Evolutionary conservation across 2,888 invertebrate genomes (phyloP).

Genomic region (Baronia brevicornis): DNA sequence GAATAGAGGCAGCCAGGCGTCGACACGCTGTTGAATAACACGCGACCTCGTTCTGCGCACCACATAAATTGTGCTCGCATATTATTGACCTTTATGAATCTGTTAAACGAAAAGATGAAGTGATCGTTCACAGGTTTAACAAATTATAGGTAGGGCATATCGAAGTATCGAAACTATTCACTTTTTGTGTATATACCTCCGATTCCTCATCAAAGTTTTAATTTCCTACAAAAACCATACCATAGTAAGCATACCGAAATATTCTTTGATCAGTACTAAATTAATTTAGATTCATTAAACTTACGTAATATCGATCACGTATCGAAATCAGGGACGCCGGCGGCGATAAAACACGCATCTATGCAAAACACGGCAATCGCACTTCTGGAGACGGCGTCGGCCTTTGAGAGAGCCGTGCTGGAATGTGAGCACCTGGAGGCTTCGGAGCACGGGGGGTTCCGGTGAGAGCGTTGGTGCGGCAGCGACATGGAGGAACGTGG

Average conservation of each 20-base stretch:
- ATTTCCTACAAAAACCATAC: constrained; percentile 48
- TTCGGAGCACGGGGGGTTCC: constrained; percentile 65
- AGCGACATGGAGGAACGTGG: constrained; percentile 76
- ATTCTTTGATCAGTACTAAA: constrained; percentile 14
- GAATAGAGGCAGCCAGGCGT: constrained; percentile 53
- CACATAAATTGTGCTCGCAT: constrained; percentile 34
- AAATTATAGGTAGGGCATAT: too few relatives aligned
- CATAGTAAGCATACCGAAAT: constrained; percentile 40
- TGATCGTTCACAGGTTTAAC: too few relatives aligned
- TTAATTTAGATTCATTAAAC: constrained; percentile 26
- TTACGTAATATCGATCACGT: constrained; percentile 30
- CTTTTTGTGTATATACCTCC: neutral
- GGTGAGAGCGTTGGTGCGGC: constrained; percentile 74
- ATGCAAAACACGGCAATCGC: constrained; percentile 72
- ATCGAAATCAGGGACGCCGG: constrained; percentile 37
- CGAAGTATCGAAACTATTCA: too few relatives aligned
- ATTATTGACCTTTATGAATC: constrained; percentile 25
- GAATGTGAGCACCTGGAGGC: constrained; percentile 67
- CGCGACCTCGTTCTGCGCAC: constrained; percentile 53
- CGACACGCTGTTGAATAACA: constrained; percentile 58
- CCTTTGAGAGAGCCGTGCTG: constrained; percentile 63
- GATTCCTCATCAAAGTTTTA: constrained; percentile 3
- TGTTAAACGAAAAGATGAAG: too few relatives aligned
- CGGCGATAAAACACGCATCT: constrained; percentile 50
- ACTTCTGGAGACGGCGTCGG: constrained; percentile 63